Evolutionary conservation across 2,797 vertebrate species (phyloP).

Genomic region (Cyprinella venusta): DNA sequence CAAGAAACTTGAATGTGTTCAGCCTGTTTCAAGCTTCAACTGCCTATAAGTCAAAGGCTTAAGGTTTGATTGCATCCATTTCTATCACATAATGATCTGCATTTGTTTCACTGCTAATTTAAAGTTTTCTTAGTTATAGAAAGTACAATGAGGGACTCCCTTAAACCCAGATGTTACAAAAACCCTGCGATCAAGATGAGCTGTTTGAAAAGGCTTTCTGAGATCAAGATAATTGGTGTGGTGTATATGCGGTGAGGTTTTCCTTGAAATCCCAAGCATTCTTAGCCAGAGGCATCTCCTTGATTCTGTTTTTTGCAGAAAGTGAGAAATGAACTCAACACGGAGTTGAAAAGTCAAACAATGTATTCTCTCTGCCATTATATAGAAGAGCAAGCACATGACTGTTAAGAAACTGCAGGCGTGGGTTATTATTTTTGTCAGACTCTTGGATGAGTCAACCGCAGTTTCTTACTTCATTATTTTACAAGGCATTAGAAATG

Average conservation of each 20-base stretch:
- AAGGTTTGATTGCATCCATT: not conserved
- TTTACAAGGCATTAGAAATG: conserved; percentile 25
- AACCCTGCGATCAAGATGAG: not conserved
- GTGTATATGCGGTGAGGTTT: not conserved
- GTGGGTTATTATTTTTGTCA: conserved; percentile 26
- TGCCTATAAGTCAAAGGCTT: not conserved
- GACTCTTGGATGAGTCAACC: conserved; percentile 34
- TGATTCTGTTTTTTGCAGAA: conserved; percentile 10
- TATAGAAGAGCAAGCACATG: conserved; percentile 17
- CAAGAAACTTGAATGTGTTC: not conserved
- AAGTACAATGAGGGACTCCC: not conserved
- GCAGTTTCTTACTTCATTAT: conserved; percentile 15
- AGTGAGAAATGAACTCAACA: not conserved
- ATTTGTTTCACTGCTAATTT: not conserved
- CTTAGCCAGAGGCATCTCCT: conserved; percentile 6
- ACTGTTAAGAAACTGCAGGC: conserved; percentile 31
- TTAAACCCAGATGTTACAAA: conserved; percentile 4
- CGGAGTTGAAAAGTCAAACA: conserved; percentile 10
- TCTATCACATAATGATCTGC: not conserved
- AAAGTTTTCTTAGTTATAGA: not conserved
- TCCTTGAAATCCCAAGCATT: conserved; percentile 15
- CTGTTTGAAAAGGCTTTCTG: conserved; percentile 5
- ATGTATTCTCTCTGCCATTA: not conserved
- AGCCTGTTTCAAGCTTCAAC: not conserved
- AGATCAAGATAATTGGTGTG: conserved; percentile 33